These are phyloP conservation scores for Gymnodraco acuticeps DNA, from an alignment of 2,797 vertebrate species.

Conservation along the genomic window DNA sequence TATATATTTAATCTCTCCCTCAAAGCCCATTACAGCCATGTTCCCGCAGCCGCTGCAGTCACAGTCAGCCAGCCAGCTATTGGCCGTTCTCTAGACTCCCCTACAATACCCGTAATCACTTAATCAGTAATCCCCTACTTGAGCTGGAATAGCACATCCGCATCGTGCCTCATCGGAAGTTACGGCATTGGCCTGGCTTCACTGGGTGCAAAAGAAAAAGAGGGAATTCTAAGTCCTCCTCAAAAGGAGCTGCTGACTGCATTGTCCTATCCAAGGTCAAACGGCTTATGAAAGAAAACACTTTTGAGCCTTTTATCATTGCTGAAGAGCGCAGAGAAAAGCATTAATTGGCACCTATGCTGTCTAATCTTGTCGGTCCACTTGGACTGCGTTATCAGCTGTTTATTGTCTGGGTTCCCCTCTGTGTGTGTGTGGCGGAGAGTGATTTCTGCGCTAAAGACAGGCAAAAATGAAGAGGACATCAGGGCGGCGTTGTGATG, in stretches of 20 bases:
- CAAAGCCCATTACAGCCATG: slow-evolving; percentile 70
- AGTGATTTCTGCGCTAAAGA: slow-evolving; percentile 39
- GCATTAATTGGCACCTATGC: slow-evolving; percentile 52
- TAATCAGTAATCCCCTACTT: slow-evolving; percentile 79
- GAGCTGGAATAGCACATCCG: slow-evolving; percentile 63
- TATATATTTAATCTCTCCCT: slow-evolving; percentile 69
- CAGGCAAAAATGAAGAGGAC: slow-evolving; percentile 40
- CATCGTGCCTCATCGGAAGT: slow-evolving; percentile 59
- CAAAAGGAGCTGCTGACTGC: slow-evolving; percentile 57
- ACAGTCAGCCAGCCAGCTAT: slow-evolving; percentile 74
- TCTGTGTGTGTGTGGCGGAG: background rate
- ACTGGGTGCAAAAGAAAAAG: slow-evolving; percentile 46
- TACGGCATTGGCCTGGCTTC: slow-evolving; percentile 65
- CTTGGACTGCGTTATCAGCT: slow-evolving; percentile 40
- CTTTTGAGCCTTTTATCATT: slow-evolving; percentile 46
- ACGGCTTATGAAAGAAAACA: slow-evolving; percentile 55
- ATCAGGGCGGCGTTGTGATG: slow-evolving; percentile 46
- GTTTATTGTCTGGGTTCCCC: slow-evolving; percentile 38
- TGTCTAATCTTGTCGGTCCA: slow-evolving; percentile 57
- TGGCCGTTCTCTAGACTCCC: slow-evolving; percentile 66
- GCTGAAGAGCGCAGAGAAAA: slow-evolving; percentile 32
- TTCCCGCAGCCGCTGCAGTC: slow-evolving; percentile 62
- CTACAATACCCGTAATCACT: slow-evolving; percentile 78
- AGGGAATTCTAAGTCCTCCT: slow-evolving; percentile 49
- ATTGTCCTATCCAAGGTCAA: slow-evolving; percentile 79